phyloP scores from a whole-genome alignment of 2,888 invertebrate species.

The Lottia gigantea region DNA sequence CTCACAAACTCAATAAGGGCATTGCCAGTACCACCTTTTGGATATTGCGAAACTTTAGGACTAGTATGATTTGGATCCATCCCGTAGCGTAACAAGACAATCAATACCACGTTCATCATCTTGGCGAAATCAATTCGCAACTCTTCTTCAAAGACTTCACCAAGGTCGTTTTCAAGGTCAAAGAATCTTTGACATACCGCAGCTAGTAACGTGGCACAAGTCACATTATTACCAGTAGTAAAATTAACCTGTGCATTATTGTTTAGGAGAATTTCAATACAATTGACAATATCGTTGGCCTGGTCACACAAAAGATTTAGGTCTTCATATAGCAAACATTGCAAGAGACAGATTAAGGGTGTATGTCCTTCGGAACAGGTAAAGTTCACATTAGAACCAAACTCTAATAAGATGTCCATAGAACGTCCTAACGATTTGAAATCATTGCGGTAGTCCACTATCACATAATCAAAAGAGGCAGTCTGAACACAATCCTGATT shows the following conservation, averaged over 20 bases:
- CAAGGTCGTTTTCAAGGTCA: slow-evolving; percentile 8
- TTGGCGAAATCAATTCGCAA: slow-evolving; percentile 60
- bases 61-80: slow-evolving; percentile 76
- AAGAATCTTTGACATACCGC: slow-evolving; percentile 46
- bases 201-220: slow-evolving; percentile 71
- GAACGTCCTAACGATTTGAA: slow-evolving; percentile 48
- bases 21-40: slow-evolving; percentile 67
- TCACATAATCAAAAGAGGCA: slow-evolving; percentile 78
- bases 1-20: slow-evolving; percentile 76
- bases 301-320: slow-evolving; percentile 75
- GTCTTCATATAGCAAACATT: slow-evolving; percentile 81
- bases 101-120: slow-evolving; percentile 78
- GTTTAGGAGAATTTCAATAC: slow-evolving; percentile 77
- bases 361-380: slow-evolving; percentile 56
- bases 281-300: slow-evolving; percentile 73
- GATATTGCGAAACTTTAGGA: slow-evolving; percentile 68
- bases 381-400: slow-evolving; percentile 52
- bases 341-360: slow-evolving; percentile 80
- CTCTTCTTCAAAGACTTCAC: neutral
- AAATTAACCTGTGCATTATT: slow-evolving; percentile 82
- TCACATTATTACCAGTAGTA: slow-evolving; percentile 74
- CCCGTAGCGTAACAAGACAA: slow-evolving; percentile 76
- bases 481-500: slow-evolving; percentile 79
- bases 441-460: slow-evolving; percentile 70
- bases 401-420: slow-evolving; percentile 54